Percentiles rank a stretch among this genome's conserved stretches.
Conservation (phyloP, 2,888 invertebrate species). For the Cheilosia urbana region DNA sequence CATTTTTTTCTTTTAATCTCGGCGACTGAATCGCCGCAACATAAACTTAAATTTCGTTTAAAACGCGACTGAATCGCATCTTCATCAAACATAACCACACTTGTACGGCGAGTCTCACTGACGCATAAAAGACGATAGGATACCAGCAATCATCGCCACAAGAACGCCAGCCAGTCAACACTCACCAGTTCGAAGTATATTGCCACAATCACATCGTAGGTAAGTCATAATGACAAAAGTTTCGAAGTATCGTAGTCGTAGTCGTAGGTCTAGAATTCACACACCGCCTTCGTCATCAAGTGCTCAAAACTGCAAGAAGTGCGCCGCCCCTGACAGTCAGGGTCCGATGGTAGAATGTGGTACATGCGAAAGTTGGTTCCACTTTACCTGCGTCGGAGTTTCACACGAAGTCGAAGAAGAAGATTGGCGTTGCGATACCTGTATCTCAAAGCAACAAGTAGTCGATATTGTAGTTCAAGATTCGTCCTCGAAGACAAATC, state of each 20-base stretch:
- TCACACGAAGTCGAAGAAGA: not conserved
- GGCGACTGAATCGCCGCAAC: too few relatives aligned
- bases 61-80: too few relatives aligned
- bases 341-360: not conserved
- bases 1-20: too few relatives aligned
- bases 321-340: not conserved
- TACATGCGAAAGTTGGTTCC: constrained; percentile 4
- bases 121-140: not conserved
- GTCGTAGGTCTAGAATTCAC: not conserved
- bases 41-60: too few relatives aligned
- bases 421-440: not conserved
- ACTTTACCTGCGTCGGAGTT: constrained; percentile 23
- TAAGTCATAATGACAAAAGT: not conserved
- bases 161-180: too few relatives aligned
- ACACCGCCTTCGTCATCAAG: not conserved
- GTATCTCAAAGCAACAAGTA: too few relatives aligned
- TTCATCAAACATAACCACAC: too few relatives aligned
- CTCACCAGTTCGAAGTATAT: not conserved
- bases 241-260: not conserved
- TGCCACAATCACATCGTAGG: not conserved
- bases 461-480: not conserved
- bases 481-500: not conserved
- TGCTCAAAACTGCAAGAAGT: not conserved
- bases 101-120: too few relatives aligned
- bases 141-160: not conserved